Conservation (phyloP, 2,797 vertebrate genomes). For the Pteronotus mesoamericanus region DNA sequence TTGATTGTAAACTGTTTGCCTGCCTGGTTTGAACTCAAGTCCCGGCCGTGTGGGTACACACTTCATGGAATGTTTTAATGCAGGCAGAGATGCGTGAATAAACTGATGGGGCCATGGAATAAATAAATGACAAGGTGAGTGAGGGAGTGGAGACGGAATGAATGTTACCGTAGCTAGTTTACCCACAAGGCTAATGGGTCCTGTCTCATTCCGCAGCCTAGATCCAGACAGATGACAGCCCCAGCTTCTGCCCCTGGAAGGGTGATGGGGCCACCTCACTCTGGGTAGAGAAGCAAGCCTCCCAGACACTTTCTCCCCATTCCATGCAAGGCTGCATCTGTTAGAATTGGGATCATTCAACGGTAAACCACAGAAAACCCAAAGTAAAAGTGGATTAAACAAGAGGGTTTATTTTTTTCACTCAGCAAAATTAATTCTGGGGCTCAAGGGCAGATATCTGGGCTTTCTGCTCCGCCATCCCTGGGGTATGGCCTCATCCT, state of each 20-base stretch:
- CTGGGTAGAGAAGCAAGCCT: not conserved
- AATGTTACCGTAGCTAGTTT: not conserved
- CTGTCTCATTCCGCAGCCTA: not conserved
- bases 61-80: not conserved
- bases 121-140: not conserved
- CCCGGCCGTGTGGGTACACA: not conserved
- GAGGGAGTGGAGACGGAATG: not conserved
- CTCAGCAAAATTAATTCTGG: not conserved
- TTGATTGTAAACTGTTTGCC: rapidly evolving
- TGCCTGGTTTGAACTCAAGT: rapidly evolving
- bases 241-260: not conserved
- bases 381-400: not conserved
- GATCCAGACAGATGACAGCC: not conserved
- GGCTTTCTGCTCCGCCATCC: not conserved
- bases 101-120: not conserved
- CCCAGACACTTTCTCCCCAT: not conserved
- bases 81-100: not conserved
- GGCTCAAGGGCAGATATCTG: not conserved
- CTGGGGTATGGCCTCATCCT: not conserved
- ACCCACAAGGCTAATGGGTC: not conserved
- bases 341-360: not conserved
- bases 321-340: not conserved
- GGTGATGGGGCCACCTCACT: not conserved
- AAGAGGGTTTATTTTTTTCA: not conserved
- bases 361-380: not conserved